These are phyloP conservation scores for Melipona beecheii DNA, from an alignment of 2,888 invertebrate species.

Conservation along the genomic window DNA sequence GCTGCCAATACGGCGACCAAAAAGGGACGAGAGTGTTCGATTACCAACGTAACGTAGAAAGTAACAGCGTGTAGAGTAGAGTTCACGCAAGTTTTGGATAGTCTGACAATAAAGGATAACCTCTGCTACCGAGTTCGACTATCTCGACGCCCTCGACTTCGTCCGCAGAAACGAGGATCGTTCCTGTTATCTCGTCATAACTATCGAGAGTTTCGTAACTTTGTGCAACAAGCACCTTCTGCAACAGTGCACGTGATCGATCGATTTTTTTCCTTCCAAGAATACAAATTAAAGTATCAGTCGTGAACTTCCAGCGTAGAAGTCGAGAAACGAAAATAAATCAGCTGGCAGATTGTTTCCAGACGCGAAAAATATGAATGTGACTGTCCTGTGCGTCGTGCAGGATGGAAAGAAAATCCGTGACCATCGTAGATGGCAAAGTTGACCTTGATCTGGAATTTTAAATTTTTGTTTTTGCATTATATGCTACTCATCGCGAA, in stretches of 20 bases:
- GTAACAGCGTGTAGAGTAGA: background rate
- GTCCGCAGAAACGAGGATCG: background rate
- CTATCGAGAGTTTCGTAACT: background rate
- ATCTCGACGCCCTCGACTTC: background rate
- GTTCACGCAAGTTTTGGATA: background rate
- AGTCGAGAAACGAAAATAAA: no score
- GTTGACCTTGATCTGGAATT: no score
- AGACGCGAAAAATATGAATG: no score
- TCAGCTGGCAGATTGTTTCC: no score
- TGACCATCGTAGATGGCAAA: no score
- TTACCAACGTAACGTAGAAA: background rate
- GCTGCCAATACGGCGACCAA: background rate
- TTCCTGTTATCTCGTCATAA: background rate
- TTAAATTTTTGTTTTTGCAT: no score
- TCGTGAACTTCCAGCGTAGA: no score
- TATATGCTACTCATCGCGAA: no score
- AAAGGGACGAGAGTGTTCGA: background rate
- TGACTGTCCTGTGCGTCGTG: no score
- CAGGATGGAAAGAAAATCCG: no score
- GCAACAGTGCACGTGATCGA: background rate
- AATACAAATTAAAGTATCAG: no score
- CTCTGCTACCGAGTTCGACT: background rate
- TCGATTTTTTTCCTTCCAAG: background rate
- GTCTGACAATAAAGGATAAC: slow-evolving; percentile 1
- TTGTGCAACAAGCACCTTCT: background rate